phyloP scores from a whole-genome alignment of 2,113 vertebrate species.

The Asarcornis scutulata region DNA sequence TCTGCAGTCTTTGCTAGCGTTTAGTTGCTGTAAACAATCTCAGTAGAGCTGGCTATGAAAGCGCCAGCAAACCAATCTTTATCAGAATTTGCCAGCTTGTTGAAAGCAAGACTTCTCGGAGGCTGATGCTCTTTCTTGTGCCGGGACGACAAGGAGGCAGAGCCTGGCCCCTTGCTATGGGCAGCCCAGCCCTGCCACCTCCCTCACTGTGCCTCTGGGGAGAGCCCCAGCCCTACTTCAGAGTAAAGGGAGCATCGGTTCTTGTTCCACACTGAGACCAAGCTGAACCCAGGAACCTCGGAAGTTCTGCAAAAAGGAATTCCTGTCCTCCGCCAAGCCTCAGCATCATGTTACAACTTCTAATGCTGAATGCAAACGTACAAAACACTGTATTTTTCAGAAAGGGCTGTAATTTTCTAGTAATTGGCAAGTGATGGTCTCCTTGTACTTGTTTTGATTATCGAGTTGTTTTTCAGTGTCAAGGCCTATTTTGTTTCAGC shows the following conservation, averaged over 20 bases:
- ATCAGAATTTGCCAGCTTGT: not conserved
- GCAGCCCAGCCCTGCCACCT: not conserved
- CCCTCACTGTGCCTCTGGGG: not conserved
- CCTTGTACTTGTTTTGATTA: not conserved
- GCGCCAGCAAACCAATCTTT: not conserved
- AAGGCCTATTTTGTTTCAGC: constrained; percentile 22
- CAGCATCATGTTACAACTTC: not conserved
- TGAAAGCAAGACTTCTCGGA: not conserved
- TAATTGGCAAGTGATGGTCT: not conserved
- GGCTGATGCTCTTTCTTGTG: not conserved
- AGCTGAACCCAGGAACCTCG: not conserved
- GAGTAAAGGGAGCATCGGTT: not conserved
- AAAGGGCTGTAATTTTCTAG: not conserved
- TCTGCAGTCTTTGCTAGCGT: not conserved
- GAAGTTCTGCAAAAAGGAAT: not conserved
- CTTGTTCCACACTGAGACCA: not conserved
- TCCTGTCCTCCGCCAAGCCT: not conserved
- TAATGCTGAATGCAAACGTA: not conserved
- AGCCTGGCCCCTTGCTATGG: not conserved
- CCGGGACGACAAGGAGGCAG: fast-evolving
- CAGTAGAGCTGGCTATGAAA: not conserved
- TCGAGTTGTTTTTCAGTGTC: not conserved
- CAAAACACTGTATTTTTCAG: not conserved
- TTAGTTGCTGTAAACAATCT: not conserved
- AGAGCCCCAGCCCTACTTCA: not conserved